Base-by-base conservation (phyloP, 92 coral and sea anemone genomes). In the Anthopleura xanthogrammica region DNA sequence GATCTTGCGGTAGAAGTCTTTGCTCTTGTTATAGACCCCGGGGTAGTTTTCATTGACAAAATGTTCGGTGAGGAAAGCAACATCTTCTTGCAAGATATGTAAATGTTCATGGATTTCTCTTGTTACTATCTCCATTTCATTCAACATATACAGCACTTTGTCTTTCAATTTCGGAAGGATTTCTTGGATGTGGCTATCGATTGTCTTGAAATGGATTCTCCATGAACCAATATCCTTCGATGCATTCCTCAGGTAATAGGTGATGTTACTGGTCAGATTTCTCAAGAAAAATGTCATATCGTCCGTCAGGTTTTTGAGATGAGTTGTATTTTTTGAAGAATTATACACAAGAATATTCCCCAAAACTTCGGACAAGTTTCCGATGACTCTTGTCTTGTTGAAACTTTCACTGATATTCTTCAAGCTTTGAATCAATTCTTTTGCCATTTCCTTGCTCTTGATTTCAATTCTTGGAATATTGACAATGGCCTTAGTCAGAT, bases 11-110 rank as follows among this genome's bases (percentile, higher is more conserved):
- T 89, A 83, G 20, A 91, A 36, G 73, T 48, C 65, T 46, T 82
- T 78, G 60, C 80, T 79, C 2, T 83, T 39, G 20, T 85, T 89
- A 36, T 79, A 77, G 78, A 91, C 56, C 24, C 75, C 70, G 7
- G 92, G 92, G 65, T 91, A 82, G 0, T 92, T 91, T 41, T 66
- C 60, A 72, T 83, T 86, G 40, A 91, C 74, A 66, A 91, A 36
- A 57, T 86, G 82, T 41, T 91, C 94, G 19, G 87, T 88, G 60
- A 89, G 76, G 80, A 89, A 88, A 83, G 89, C 88, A 16, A 91
- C 89, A 46, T 88, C 91, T 39, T 91, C 85, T 55, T 90, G 85
- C 50, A 91, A 40, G 46, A 76, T 77, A 60, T 79, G 56, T 72
- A 89, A 78, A 43, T 85, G 76, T 58, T 86, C 83, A 40, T 78